phyloP scores from a whole-genome alignment of 2,113 vertebrate genomes.

The Ammodytes marinus region DNA sequence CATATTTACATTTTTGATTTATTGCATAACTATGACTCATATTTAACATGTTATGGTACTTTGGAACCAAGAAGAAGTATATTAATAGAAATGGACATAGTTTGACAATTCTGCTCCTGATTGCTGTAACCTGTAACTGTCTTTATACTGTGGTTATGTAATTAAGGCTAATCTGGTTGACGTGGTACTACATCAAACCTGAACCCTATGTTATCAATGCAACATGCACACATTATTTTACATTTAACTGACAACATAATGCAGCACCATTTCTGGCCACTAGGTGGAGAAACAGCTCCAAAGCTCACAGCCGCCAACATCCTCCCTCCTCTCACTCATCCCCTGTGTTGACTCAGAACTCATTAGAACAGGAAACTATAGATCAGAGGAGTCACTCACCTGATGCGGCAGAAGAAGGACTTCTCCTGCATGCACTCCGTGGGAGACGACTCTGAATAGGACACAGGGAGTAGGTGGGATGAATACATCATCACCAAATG shows the following conservation, averaged over 20 bases:
- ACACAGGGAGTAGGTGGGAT: conserved; percentile 23
- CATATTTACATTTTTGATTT: background rate
- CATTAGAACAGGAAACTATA: conserved; percentile 53
- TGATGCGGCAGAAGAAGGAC: conserved; percentile 98
- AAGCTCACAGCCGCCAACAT: conserved; percentile 46
- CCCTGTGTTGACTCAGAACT: conserved; percentile 42
- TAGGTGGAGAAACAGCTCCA: conserved; percentile 31
- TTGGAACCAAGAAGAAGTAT: background rate
- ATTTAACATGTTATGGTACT: no score
- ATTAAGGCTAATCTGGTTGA: background rate
- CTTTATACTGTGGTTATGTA: no score
- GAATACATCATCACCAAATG: conserved; percentile 17
- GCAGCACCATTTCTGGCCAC: conserved; percentile 27
- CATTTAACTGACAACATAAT: background rate
- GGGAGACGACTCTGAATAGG: conserved; percentile 87
- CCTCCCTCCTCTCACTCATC: conserved; percentile 13
- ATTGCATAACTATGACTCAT: background rate
- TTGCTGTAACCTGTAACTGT: background rate
- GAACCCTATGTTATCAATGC: background rate
- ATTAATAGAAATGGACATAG: background rate
- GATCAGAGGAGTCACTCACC: conserved; percentile 85
- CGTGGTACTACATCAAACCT: no score
- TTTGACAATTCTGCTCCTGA: background rate
- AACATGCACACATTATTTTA: background rate
- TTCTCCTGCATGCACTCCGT: conserved; percentile 96